phyloP scores from a whole-genome alignment of 2,113 vertebrate genomes.

The Phylloscopus trochilus region DNA sequence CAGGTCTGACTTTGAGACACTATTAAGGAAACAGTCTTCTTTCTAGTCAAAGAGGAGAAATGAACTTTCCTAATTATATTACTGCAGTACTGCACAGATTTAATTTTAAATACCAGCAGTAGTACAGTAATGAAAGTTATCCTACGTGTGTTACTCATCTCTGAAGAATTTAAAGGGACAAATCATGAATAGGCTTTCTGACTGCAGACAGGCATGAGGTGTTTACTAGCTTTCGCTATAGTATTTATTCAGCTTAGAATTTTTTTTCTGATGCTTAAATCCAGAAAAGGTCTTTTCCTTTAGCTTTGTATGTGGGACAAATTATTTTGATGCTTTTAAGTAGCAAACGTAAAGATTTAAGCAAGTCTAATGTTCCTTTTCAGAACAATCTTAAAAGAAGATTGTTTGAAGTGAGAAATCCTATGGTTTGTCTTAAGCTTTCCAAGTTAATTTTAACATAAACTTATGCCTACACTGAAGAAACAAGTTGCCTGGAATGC shows the following conservation, averaged over 20 bases:
- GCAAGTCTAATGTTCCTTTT: background rate
- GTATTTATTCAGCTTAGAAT: background rate
- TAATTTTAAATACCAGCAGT: background rate
- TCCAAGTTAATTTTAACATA: background rate
- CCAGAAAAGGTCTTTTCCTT: background rate
- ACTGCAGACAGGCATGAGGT: background rate
- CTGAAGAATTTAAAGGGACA: background rate
- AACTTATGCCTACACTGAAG: background rate
- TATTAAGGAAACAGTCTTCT: background rate
- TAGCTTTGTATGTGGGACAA: background rate
- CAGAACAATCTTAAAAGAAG: background rate
- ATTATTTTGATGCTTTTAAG: background rate
- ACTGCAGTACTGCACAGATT: background rate
- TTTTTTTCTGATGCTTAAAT: background rate
- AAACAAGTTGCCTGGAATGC: background rate
- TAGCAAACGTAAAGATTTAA: background rate
- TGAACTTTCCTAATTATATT: background rate
- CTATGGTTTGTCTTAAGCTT: background rate
- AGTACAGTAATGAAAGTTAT: background rate
- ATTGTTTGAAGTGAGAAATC: background rate
- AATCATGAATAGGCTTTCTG: background rate
- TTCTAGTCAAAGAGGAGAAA: background rate
- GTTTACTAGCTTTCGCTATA: background rate
- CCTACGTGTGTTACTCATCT: background rate
- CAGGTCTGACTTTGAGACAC: background rate